Evolutionary conservation across 1,140 invertebrate genomes (phyloP).

Genomic region (Hylyphantes graminicola): DNA sequence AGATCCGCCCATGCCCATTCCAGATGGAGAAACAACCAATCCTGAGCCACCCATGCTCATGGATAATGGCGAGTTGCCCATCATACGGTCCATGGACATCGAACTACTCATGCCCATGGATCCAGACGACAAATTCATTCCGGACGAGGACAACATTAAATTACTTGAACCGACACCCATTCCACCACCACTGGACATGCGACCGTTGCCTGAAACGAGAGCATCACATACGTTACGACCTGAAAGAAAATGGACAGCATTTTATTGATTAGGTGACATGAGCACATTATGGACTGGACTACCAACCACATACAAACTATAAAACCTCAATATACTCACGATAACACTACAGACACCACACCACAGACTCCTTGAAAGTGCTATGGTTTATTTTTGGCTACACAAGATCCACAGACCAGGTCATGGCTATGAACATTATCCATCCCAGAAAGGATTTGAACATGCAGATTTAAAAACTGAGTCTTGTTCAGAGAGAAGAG

Average conservation of each 20-base stretch:
- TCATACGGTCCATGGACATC: conserved; percentile 51
- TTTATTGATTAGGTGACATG: conserved; percentile 12
- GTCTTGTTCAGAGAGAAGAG: no score
- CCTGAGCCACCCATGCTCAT: conserved; percentile 45
- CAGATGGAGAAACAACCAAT: conserved; percentile 39
- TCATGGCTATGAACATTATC: no score
- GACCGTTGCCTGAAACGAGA: conserved; percentile 51
- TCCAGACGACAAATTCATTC: conserved; percentile 45
- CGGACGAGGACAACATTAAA: conserved; percentile 48
- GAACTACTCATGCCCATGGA: conserved; percentile 57
- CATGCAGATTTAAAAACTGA: no score
- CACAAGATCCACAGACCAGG: no score
- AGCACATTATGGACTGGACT: background rate
- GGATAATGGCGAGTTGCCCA: conserved; percentile 35
- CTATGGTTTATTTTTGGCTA: no score
- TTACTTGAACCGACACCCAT: conserved; percentile 54
- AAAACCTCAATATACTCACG: no score
- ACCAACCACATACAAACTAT: no score
- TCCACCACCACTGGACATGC: conserved; percentile 29
- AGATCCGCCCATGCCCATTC: conserved; percentile 42
- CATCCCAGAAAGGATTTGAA: no score
- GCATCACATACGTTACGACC: conserved; percentile 37
- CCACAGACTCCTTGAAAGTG: no score
- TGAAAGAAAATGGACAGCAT: conserved; percentile 32
- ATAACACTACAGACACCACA: no score